phyloP scores from a whole-genome alignment of 2,797 vertebrate species.

The Anabas testudineus region DNA sequence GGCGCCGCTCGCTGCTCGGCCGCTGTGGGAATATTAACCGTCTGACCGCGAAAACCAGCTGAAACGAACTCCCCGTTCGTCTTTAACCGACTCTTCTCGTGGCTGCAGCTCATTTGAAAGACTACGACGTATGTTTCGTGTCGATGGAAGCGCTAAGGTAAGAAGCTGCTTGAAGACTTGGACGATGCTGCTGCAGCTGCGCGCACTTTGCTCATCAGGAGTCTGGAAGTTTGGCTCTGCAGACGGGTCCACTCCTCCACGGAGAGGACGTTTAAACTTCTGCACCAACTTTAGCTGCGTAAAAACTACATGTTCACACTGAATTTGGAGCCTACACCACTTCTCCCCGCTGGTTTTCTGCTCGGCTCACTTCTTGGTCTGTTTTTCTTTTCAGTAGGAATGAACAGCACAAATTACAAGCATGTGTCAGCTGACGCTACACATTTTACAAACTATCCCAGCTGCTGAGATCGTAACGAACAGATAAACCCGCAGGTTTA shows the following conservation, averaged over 20 bases:
- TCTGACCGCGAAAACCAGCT: constrained; percentile 38
- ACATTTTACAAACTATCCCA: too few species aligned
- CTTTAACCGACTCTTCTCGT: neutral
- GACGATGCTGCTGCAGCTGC: constrained; percentile 57
- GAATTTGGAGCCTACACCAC: constrained; percentile 1
- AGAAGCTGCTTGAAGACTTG: constrained; percentile 57
- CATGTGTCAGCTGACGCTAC: neutral
- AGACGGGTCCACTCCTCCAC: neutral
- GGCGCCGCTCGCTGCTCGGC: constrained; percentile 54
- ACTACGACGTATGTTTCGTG: constrained; percentile 3
- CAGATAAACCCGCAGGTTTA: too few species aligned
- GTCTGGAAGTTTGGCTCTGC: constrained; percentile 33
- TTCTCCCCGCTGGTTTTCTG: neutral
- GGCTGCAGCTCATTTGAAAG: neutral
- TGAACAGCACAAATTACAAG: neutral
- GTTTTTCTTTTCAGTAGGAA: neutral
- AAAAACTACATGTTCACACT: neutral
- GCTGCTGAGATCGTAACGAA: too few species aligned
- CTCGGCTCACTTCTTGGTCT: constrained; percentile 1
- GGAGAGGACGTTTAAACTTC: fast-evolving
- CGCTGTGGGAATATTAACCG: constrained; percentile 78
- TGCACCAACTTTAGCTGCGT: neutral
- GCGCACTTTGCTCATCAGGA: constrained; percentile 46
- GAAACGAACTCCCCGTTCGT: constrained; percentile 23
- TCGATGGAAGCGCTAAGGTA: constrained; percentile 61